Conservation (phyloP, 1,140 invertebrate genomes). For the Elymnias hypermnestra region DNA sequence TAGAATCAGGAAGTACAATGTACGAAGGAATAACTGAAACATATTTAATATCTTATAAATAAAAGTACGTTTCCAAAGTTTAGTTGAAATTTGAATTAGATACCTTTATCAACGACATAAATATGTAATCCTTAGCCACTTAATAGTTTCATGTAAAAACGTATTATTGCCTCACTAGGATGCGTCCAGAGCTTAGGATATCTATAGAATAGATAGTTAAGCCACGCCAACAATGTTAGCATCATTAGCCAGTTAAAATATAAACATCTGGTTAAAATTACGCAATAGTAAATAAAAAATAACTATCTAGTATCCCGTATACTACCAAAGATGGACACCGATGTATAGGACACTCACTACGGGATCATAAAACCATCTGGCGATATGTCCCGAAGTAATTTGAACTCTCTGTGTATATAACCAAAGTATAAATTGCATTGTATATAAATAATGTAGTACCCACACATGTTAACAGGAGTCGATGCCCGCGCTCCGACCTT, state of each 20-base stretch:
- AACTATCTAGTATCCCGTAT: conserved; percentile 14
- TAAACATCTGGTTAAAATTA: conserved; percentile 9
- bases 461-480: conserved; percentile 37
- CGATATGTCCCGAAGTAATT: conserved; percentile 13
- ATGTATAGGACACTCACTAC: neutral
- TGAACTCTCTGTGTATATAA: conserved; percentile 15
- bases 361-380: conserved; percentile 25
- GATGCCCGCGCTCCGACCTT: conserved; percentile 61
- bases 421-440: conserved; percentile 21
- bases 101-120: too few species aligned
- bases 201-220: too few species aligned
- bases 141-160: too few species aligned
- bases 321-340: conserved; percentile 19
- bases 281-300: conserved; percentile 14
- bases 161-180: too few species aligned
- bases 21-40: too few species aligned
- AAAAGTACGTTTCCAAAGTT: too few species aligned
- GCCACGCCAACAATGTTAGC: too few species aligned
- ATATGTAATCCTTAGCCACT: too few species aligned
- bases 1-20: too few species aligned
- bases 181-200: too few species aligned
- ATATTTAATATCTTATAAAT: too few species aligned
- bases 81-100: too few species aligned
- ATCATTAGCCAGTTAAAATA: neutral
- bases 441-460: conserved; percentile 12